Conservation (phyloP, 2,113 vertebrate genomes). For the Willisornis vidua region DNA sequence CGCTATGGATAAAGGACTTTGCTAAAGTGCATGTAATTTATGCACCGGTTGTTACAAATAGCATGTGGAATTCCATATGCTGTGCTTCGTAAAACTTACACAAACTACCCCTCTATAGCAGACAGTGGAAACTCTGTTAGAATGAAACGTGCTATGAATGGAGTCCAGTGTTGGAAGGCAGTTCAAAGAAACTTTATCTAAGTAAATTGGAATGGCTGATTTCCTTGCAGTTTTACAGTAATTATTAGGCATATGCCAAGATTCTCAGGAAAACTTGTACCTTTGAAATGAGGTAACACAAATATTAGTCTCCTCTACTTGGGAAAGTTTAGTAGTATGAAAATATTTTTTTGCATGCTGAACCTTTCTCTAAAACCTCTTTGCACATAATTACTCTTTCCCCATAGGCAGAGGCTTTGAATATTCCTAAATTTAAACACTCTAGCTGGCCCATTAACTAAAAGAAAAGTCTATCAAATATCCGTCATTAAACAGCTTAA, state of each 20-base stretch:
- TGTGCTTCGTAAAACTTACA: not conserved
- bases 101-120: not conserved
- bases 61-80: slow-evolving; percentile 5
- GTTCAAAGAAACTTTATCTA: slow-evolving; percentile 58
- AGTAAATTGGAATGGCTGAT: slow-evolving; percentile 42
- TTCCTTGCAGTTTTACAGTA: slow-evolving; percentile 48
- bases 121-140: slow-evolving; percentile 18
- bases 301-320: not conserved
- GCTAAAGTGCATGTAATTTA: not conserved
- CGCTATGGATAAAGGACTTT: not conserved
- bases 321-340: not conserved
- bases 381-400: slow-evolving; percentile 38
- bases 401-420: not conserved
- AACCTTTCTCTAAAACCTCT: slow-evolving; percentile 16
- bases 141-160: slow-evolving; percentile 1
- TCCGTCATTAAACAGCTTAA: not conserved
- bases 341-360: slow-evolving; percentile 1
- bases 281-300: slow-evolving; percentile 45
- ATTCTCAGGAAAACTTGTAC: not conserved
- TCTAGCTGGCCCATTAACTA: not conserved
- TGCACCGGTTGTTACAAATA: slow-evolving; percentile 28
- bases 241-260: slow-evolving; percentile 5
- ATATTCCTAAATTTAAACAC: not conserved
- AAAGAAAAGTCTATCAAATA: not conserved
- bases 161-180: slow-evolving; percentile 24